Percentiles rank a stretch among this genome's conserved stretches.
Evolutionary conservation across 2,888 invertebrate species (phyloP).

Genomic region (Bombyx huttoni): DNA sequence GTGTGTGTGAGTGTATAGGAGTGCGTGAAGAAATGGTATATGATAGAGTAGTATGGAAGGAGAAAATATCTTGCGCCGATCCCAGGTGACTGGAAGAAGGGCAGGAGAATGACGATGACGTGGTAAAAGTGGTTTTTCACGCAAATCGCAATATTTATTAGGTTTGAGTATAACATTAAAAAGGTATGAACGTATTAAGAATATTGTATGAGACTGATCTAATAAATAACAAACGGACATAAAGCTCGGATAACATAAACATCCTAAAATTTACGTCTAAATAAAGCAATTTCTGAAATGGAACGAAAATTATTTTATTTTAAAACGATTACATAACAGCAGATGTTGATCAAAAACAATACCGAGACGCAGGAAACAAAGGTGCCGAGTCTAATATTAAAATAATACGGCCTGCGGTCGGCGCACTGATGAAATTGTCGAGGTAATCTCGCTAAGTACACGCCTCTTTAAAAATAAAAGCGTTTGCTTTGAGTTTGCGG

Average conservation of each 20-base stretch:
- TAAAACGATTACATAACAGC: neutral
- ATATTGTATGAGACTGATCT: neutral
- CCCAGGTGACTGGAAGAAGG: too few relatives aligned
- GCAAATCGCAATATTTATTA: too few relatives aligned
- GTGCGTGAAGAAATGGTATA: too few relatives aligned
- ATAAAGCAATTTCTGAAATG: neutral
- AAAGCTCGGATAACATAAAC: neutral
- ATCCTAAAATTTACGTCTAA: conserved; percentile 1
- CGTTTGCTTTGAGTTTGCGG: conserved; percentile 40
- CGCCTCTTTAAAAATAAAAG: conserved; percentile 63
- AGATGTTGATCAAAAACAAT: conserved; percentile 18
- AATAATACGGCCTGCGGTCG: conserved; percentile 59
- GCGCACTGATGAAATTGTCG: conserved; percentile 56
- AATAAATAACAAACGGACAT: neutral
- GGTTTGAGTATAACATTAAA: too few relatives aligned
- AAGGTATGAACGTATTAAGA: too few relatives aligned
- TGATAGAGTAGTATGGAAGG: too few relatives aligned
- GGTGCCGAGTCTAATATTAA: conserved; percentile 50
- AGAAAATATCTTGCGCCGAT: too few relatives aligned
- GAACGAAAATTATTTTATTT: neutral
- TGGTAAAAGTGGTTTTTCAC: too few relatives aligned
- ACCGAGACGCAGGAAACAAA: conserved; percentile 26
- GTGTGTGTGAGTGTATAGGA: too few relatives aligned
- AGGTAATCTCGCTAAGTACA: conserved; percentile 59
- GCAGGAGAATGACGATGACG: too few relatives aligned